Evolutionary conservation across 2,113 vertebrate genomes (phyloP).

Genomic region (Mesitornis unicolor): DNA sequence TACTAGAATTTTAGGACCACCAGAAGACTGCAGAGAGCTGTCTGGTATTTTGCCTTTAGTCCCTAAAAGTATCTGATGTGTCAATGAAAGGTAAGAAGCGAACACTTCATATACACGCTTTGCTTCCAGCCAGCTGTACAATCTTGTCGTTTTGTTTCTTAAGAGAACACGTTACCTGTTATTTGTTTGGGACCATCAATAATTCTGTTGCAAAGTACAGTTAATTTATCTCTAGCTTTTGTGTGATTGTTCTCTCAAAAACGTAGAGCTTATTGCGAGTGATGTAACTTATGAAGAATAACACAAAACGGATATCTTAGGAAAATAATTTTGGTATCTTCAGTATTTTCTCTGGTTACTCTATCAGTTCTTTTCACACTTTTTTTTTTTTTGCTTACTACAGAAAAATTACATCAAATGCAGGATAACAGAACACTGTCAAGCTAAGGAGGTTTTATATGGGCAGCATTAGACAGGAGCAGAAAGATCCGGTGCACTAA

Average conservation of each 20-base stretch:
- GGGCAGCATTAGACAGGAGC: conserved; percentile 75
- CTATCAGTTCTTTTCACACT: conserved; percentile 35
- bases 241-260: neutral
- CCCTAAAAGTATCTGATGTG: neutral
- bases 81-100: neutral
- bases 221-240: neutral
- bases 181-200: neutral
- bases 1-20: neutral
- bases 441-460: conserved; percentile 64
- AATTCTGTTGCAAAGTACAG: neutral
- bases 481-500: conserved; percentile 79
- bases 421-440: conserved; percentile 73
- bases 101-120: rapidly evolving
- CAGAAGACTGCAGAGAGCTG: neutral
- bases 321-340: conserved; percentile 22
- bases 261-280: neutral
- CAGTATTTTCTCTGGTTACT: conserved; percentile 25
- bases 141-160: neutral
- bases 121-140: neutral
- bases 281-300: neutral
- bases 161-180: neutral
- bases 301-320: neutral
- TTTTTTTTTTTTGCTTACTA: conserved; percentile 52
- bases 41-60: neutral
- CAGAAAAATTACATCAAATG: conserved; percentile 77